A percentile compares a stretch with the other conserved stretches of the same genome.
These are phyloP conservation scores for Psilanteris sp. DNA, from an alignment of 1,140 invertebrate genomes.

Conservation along the genomic window DNA sequence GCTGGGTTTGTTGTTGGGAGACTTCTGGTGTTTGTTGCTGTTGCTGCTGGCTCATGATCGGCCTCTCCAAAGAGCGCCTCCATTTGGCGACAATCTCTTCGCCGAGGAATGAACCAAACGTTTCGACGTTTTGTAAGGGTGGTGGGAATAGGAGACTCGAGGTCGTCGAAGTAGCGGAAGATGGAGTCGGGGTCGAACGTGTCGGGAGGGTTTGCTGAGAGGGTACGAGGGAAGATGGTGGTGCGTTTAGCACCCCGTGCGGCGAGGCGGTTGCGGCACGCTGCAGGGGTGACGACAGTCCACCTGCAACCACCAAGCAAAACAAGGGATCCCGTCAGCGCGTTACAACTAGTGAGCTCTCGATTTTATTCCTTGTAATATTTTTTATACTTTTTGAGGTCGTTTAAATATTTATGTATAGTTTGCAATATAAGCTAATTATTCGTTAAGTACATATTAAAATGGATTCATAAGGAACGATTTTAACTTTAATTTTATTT, in stretches of 20 bases:
- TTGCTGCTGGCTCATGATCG: slow-evolving; percentile 81
- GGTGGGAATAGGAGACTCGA: slow-evolving; percentile 80
- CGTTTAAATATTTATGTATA: slow-evolving; percentile 19
- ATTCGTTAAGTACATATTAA: no score
- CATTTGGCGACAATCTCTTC: slow-evolving; percentile 89
- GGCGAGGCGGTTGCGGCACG: slow-evolving; percentile 79
- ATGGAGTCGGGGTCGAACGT: slow-evolving; percentile 79
- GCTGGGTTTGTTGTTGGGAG: slow-evolving; percentile 68
- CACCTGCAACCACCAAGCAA: slow-evolving; percentile 80
- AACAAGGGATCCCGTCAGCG: slow-evolving; percentile 77
- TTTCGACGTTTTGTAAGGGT: slow-evolving; percentile 85
- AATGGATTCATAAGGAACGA: no score
- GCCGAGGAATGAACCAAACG: slow-evolving; percentile 85
- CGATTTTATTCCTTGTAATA: no score
- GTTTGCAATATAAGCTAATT: no score
- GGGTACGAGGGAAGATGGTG: slow-evolving; percentile 77
- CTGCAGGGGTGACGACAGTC: slow-evolving; percentile 80
- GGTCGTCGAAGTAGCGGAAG: slow-evolving; percentile 80
- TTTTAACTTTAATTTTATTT: neutral
- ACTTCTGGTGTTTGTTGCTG: slow-evolving; percentile 67
- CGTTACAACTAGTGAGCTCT: slow-evolving; percentile 55
- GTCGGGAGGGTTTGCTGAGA: slow-evolving; percentile 76
- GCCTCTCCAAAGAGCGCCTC: slow-evolving; percentile 85
- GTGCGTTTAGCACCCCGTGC: slow-evolving; percentile 76
- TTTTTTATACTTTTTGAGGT: slow-evolving; percentile 17